phyloP scores from a whole-genome alignment of 2,113 vertebrate genomes.

The Anhinga anhinga region DNA sequence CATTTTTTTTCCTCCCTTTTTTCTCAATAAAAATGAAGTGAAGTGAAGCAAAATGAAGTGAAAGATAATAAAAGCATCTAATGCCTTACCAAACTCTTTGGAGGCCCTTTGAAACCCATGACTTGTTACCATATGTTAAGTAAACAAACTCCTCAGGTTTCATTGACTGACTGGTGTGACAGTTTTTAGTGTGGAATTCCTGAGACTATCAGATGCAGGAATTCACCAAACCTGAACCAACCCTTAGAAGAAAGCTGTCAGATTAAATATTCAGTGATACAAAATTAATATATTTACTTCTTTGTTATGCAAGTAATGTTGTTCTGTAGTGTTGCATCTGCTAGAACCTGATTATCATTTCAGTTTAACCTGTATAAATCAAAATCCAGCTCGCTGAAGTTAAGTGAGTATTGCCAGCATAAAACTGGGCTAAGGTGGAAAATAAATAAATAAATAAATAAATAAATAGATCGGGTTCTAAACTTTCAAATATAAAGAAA shows the following conservation, averaged over 20 bases:
- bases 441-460: neutral
- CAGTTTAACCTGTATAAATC: neutral
- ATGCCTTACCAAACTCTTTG: neutral
- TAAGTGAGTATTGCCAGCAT: neutral
- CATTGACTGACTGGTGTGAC: neutral
- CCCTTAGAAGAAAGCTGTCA: neutral
- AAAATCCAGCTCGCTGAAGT: neutral
- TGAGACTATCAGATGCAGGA: neutral
- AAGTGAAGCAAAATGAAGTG: neutral
- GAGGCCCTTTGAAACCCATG: neutral
- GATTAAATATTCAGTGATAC: neutral
- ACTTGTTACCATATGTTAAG: neutral
- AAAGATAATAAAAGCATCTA: neutral
- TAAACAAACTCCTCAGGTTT: neutral
- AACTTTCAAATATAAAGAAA: neutral
- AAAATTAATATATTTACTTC: neutral
- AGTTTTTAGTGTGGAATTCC: neutral
- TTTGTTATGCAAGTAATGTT: neutral
- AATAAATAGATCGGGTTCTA: neutral
- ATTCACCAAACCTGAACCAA: neutral
- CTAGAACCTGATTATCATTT: neutral
- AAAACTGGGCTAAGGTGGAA: neutral
- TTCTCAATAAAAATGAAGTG: neutral
- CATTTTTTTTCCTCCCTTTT: accelerated
- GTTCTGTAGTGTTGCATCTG: neutral